Evolutionary conservation across 2,113 vertebrate genomes (phyloP).

Genomic region (Oryzias melastigma): DNA sequence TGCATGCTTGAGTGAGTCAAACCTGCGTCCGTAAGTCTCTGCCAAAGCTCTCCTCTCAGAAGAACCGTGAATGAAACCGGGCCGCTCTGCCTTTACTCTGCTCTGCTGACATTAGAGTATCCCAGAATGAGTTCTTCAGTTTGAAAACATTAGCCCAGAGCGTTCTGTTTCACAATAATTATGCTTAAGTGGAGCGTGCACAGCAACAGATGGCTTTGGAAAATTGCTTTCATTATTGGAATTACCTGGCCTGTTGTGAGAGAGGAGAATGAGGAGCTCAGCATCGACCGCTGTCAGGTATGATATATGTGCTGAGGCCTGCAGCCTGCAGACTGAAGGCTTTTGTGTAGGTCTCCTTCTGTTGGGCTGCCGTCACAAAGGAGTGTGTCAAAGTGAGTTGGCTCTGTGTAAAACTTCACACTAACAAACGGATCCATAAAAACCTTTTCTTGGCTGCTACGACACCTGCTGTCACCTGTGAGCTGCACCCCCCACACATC

Average conservation of each 20-base stretch:
- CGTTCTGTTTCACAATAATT: constrained; percentile 52
- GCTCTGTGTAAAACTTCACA: neutral
- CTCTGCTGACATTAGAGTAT: constrained; percentile 74
- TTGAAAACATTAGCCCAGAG: constrained; percentile 47
- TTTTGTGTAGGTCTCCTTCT: constrained; percentile 8
- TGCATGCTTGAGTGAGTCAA: constrained; percentile 79
- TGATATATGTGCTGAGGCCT: constrained; percentile 31
- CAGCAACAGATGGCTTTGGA: constrained; percentile 42
- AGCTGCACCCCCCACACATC: constrained; percentile 67
- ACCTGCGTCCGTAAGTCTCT: constrained; percentile 47
- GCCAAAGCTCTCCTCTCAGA: constrained; percentile 79
- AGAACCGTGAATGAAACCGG: constrained; percentile 79
- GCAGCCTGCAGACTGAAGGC: constrained; percentile 3
- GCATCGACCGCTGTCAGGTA: constrained; percentile 25
- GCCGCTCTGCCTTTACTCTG: constrained; percentile 77
- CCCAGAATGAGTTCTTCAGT: constrained; percentile 61
- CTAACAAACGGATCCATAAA: constrained; percentile 61
- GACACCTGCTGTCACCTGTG: constrained; percentile 78
- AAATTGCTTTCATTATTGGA: constrained; percentile 57
- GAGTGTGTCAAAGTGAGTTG: constrained; percentile 34
- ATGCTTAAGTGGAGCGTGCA: constrained; percentile 49
- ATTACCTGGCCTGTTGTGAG: constrained; percentile 34
- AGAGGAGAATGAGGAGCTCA: constrained; percentile 26
- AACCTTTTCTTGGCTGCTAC: constrained; percentile 64
- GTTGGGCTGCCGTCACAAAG: neutral